These are phyloP conservation scores for Lerema accius DNA, from an alignment of 1,140 invertebrate genomes.

Conservation along the genomic window DNA sequence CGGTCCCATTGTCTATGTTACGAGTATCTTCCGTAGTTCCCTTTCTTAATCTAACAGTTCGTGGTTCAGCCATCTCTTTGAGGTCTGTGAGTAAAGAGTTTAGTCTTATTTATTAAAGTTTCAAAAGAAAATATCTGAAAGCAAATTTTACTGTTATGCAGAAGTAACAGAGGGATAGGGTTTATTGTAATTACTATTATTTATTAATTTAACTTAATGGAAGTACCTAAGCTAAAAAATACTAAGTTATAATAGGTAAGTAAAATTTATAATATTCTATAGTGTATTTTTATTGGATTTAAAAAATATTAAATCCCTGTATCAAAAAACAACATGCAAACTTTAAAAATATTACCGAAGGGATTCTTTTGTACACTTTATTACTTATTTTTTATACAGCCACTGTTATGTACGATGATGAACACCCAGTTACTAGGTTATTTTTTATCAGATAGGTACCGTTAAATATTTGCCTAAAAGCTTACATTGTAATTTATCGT, in stretches of 20 bases:
- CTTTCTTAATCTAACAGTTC: slow-evolving; percentile 15
- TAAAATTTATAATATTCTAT: no score
- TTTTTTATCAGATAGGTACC: no score
- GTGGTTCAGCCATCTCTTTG: not conserved
- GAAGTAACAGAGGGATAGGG: no score
- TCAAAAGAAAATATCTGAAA: no score
- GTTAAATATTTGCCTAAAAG: slow-evolving; percentile 22
- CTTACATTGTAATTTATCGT: slow-evolving; percentile 47
- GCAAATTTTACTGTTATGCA: no score
- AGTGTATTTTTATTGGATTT: no score
- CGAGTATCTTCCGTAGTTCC: slow-evolving; percentile 23
- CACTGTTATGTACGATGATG: not conserved
- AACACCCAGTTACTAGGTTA: slow-evolving; percentile 10
- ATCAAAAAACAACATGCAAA: not conserved
- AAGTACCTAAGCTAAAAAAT: no score
- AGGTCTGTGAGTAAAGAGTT: not conserved
- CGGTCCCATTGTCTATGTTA: slow-evolving; percentile 47
- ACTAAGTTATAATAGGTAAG: no score
- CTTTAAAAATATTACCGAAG: not conserved
- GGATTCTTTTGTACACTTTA: not conserved
- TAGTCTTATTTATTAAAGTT: no score
- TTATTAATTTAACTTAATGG: no score
- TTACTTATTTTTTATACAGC: not conserved
- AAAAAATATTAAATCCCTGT: no score
- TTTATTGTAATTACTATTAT: no score